These are phyloP conservation scores for Rhynchomys soricoides DNA, from an alignment of 2,113 vertebrate genomes.

Conservation along the genomic window DNA sequence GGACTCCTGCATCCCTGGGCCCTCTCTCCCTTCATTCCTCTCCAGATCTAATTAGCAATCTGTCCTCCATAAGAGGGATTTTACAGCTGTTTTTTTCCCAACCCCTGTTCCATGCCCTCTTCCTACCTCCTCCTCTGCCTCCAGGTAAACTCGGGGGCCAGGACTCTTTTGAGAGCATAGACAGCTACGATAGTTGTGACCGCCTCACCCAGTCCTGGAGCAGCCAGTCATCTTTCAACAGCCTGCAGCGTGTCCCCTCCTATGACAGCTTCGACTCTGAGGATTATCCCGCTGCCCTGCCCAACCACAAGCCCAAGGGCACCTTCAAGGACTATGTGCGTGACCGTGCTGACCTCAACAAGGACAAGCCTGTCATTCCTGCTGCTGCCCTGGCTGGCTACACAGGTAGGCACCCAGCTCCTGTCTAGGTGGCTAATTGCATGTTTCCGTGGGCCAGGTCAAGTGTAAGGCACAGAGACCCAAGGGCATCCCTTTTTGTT, in stretches of 20 bases:
- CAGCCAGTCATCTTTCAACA: conserved; percentile 98
- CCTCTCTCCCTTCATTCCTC: background rate
- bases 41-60: conserved; percentile 9
- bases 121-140: conserved; percentile 35
- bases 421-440: background rate
- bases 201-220: conserved; percentile 98
- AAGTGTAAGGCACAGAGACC: background rate
- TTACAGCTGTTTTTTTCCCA: conserved; percentile 77
- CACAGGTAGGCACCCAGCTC: conserved; percentile 89
- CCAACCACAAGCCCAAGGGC: conserved; percentile 97
- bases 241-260: conserved; percentile 97
- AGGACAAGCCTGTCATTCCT: conserved; percentile 99
- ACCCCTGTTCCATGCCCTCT: conserved; percentile 64
- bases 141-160: conserved; percentile 97
- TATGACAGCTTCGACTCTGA: conserved; percentile 99
- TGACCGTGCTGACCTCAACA: conserved; percentile 98
- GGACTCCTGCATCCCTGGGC: background rate
- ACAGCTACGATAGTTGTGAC: conserved; percentile 98
- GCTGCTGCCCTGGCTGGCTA: conserved; percentile 98
- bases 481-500: background rate
- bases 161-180: conserved; percentile 99
- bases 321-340: conserved; percentile 99
- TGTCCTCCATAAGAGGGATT: conserved; percentile 69
- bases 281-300: conserved; percentile 94
- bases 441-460: background rate